These are phyloP conservation scores for Calliopsis andreniformis DNA, from an alignment of 1,140 invertebrate species.

Conservation along the genomic window DNA sequence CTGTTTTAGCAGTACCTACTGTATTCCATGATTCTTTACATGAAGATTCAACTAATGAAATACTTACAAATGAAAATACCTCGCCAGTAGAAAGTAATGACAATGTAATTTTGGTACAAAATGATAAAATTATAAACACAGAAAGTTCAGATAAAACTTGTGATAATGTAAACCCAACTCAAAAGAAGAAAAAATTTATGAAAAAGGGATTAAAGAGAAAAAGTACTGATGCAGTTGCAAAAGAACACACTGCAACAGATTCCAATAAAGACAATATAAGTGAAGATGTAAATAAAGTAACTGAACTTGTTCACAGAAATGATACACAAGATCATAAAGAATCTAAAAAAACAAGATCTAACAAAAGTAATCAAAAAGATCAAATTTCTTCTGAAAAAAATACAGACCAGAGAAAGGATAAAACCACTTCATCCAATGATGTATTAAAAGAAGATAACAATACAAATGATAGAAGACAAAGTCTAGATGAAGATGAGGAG, in stretches of 20 bases:
- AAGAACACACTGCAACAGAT: neutral
- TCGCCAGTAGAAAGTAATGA: neutral
- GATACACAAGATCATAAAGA: neutral
- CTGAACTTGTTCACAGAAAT: conserved; percentile 1
- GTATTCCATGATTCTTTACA: conserved; percentile 51
- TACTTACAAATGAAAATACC: neutral
- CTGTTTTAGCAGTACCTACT: conserved; percentile 39
- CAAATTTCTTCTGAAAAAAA: conserved; percentile 1
- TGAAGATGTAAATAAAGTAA: conserved; percentile 14
- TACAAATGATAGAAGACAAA: conserved; percentile 63
- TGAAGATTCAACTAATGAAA: conserved; percentile 35
- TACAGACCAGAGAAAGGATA: neutral
- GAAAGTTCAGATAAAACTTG: neutral
- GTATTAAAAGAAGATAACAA: neutral
- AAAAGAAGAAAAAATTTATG: conserved; percentile 35
- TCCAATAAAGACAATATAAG: conserved; percentile 4
- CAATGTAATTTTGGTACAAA: neutral
- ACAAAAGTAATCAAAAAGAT: neutral
- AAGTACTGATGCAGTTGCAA: neutral
- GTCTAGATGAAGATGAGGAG: conserved; percentile 78
- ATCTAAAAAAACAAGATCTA: neutral
- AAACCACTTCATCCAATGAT: neutral
- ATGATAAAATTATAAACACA: neutral
- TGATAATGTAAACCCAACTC: conserved; percentile 4
- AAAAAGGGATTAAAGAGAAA: conserved; percentile 14